Evolutionary conservation across 2,888 invertebrate genomes (phyloP), one percentile per base, ranked within the genome.

Genomic region (Perizoma affinitatum): DNA sequence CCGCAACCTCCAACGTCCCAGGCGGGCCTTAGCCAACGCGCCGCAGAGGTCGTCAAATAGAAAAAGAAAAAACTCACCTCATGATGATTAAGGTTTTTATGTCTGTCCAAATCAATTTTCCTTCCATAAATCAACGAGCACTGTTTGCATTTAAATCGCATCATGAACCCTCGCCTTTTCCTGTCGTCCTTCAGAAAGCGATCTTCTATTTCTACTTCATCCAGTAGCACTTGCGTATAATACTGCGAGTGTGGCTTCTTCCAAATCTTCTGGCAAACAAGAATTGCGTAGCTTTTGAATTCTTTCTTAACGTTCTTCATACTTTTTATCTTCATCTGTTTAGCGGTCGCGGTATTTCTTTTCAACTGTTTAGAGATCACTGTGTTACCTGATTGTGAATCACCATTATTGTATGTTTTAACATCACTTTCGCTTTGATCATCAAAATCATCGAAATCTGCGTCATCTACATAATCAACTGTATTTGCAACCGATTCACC

Each of bases 1-100:
- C n/a, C n/a, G n/a, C n/a, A n/a, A n/a, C n/a, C n/a, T n/a, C n/a
- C n/a, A n/a, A n/a, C n/a, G n/a, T n/a, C n/a, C n/a, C n/a, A n/a
- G n/a, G n/a, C n/a, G n/a, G n/a, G n/a, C n/a, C n/a, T n/a, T n/a
- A n/a, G n/a, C n/a, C n/a, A n/a, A n/a, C n/a, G n/a, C n/a, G n/a
- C n/a, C n/a, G n/a, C n/a, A n/a, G n/a, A n/a, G n/a, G n/a, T n/a
- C n/a, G n/a, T n/a, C n/a, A n/a, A n/a, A n/a, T n/a, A 22, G 22
- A 22, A 22, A 22, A 22, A n/a, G n/a, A n/a, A 22, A 22, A 22
- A 22, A 22, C 22, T 22, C 56, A 74, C 74, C 64, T 66, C 66
- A 8, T 59, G 58, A 66, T 74, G 74, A 44, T 69, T 66, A 7
- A 67, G 53, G 22, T 65, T 64, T 34, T 61, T 68, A 50, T 74